phyloP scores from a whole-genome alignment of 2,113 vertebrate genomes.

The Clarias macrocephalus region DNA sequence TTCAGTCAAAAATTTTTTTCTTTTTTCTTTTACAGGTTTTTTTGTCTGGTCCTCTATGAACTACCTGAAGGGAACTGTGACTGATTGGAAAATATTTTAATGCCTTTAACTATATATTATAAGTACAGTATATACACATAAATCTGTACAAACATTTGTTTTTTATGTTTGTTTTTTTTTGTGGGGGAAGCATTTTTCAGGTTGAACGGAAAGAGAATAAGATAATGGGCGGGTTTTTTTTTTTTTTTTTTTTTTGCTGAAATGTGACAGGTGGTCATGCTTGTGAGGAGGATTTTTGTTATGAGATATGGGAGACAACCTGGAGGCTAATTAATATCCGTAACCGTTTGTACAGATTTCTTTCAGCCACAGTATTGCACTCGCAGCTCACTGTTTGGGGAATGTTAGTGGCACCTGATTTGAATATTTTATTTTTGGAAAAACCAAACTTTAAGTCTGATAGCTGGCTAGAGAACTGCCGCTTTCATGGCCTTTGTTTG shows the following conservation, averaged over 20 bases:
- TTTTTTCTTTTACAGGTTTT: conserved; percentile 55
- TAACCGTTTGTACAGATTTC: neutral
- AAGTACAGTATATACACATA: conserved; percentile 49
- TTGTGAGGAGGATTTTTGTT: neutral
- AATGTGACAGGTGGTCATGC: neutral
- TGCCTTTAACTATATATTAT: conserved; percentile 75
- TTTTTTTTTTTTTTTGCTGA: neutral
- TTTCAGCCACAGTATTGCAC: conserved; percentile 63
- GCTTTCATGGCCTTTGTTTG: neutral
- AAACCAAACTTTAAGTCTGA: conserved; percentile 36
- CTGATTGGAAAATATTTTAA: conserved; percentile 70
- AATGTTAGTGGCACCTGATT: conserved; percentile 42
- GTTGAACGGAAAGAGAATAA: conserved; percentile 5
- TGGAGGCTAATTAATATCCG: conserved; percentile 11
- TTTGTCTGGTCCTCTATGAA: conserved; percentile 50
- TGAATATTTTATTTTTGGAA: conserved; percentile 41
- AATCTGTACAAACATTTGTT: conserved; percentile 62
- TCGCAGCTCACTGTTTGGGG: conserved; percentile 58
- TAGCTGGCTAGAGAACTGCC: conserved; percentile 33
- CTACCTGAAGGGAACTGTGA: conserved; percentile 70
- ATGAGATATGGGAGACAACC: no score
- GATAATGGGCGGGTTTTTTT: neutral
- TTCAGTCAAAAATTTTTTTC: neutral
- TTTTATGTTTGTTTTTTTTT: conserved; percentile 17
- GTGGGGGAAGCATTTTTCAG: neutral